A percentile compares a stretch with the other conserved stretches of the same genome.
Conservation (phyloP, 2,888 invertebrate species). For the Chirona hameri region DNA sequence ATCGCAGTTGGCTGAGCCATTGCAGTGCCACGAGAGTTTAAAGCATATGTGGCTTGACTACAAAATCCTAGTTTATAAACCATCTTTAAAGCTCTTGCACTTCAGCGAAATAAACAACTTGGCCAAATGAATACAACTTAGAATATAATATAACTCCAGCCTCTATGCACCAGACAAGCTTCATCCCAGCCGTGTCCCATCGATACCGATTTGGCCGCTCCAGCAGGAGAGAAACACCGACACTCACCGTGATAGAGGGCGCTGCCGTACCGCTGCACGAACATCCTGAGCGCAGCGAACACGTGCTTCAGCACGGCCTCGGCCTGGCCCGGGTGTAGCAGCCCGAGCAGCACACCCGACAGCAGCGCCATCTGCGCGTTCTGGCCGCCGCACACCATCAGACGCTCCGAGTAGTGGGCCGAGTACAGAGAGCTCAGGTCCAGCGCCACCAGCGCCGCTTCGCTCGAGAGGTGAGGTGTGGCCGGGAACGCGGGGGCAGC, state of each 20-base stretch:
- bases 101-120: too few species aligned
- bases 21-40: too few species aligned
- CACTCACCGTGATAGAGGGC: slow-evolving; percentile 71
- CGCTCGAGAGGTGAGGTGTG: neutral
- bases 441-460: slow-evolving; percentile 11
- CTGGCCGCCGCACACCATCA: slow-evolving; percentile 9
- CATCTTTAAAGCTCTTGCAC: too few species aligned
- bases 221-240: too few species aligned
- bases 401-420: slow-evolving; percentile 3
- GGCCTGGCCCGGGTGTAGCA: slow-evolving; percentile 83
- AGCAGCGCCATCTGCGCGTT: slow-evolving; percentile 23
- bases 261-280: slow-evolving; percentile 82
- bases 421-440: slow-evolving; percentile 9
- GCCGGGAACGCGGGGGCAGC: neutral
- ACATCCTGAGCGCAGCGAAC: slow-evolving; percentile 85
- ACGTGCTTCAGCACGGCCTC: slow-evolving; percentile 85
- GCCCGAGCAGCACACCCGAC: slow-evolving; percentile 58
- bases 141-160: too few species aligned
- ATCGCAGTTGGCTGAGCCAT: too few species aligned
- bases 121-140: too few species aligned
- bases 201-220: too few species aligned
- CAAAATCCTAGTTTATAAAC: too few species aligned
- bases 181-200: neutral
- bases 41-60: too few species aligned
- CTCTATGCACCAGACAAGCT: too few species aligned